A percentile compares a stretch with the other conserved stretches of the same genome.
phyloP scores from a whole-genome alignment of 2,113 vertebrate species.

The Hippocampus mohnikei region DNA sequence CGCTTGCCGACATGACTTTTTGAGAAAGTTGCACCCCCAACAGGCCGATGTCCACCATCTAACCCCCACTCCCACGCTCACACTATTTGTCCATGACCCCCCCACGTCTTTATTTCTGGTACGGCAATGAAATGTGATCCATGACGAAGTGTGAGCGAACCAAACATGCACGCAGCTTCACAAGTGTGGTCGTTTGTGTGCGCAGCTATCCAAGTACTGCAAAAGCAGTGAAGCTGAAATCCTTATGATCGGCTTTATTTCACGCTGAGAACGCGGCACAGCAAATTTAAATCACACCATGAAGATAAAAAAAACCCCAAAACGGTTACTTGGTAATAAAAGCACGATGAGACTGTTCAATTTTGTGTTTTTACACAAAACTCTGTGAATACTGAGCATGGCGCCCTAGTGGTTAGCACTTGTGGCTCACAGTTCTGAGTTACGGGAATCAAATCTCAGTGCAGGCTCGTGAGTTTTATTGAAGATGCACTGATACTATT shows the following conservation, averaged over 20 bases:
- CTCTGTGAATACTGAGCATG: no score
- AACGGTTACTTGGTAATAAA: no score
- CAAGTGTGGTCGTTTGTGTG: conserved; percentile 8
- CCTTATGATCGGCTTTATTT: background rate
- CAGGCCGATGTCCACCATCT: conserved; percentile 46
- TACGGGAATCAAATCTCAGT: no score
- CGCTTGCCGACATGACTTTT: conserved; percentile 37
- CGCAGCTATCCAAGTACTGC: background rate
- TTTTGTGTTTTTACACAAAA: no score
- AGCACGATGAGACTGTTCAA: no score
- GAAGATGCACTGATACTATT: no score
- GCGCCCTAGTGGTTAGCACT: no score
- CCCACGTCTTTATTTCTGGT: conserved; percentile 56
- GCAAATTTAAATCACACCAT: background rate
- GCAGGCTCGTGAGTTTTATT: no score
- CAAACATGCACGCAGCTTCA: background rate
- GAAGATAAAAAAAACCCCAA: no score
- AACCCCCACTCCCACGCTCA: conserved; percentile 16
- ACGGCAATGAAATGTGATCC: conserved; percentile 59
- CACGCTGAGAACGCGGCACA: background rate
- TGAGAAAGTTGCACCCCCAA: conserved; percentile 57
- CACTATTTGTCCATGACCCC: background rate
- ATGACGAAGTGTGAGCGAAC: conserved; percentile 37
- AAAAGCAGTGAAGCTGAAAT: background rate
- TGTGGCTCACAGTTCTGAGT: no score